Conservation (phyloP, 2,113 vertebrate species). For the Climacteris rufus region DNA sequence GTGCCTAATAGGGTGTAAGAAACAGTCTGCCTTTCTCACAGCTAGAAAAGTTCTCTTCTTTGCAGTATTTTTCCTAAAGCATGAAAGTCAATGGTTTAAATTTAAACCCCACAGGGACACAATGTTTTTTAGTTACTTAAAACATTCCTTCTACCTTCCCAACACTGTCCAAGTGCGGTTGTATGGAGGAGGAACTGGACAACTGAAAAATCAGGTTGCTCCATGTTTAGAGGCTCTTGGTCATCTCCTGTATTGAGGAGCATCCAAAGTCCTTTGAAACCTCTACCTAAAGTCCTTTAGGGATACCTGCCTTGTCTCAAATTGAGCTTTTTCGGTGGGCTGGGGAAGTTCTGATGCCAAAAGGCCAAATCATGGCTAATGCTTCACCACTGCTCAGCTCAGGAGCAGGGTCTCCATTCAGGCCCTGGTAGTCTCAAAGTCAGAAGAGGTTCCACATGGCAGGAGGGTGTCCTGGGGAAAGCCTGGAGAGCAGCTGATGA, state of each 20-base stretch:
- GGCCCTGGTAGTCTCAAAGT: not conserved
- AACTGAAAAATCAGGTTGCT: not conserved
- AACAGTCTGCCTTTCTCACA: not conserved
- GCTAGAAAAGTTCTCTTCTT: not conserved
- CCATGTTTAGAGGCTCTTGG: fast-evolving
- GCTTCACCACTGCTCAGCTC: not conserved
- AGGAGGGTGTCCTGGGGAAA: not conserved
- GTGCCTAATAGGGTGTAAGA: not conserved
- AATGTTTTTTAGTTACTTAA: not conserved
- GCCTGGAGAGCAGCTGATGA: not conserved
- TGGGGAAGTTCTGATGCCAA: not conserved
- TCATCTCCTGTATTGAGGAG: not conserved
- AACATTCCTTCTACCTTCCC: not conserved
- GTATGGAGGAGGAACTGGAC: not conserved
- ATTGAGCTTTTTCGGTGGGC: not conserved
- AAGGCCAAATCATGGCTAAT: not conserved
- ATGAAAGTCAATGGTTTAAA: not conserved
- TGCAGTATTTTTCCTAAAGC: not conserved
- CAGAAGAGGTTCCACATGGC: not conserved
- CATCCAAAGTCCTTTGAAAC: not conserved
- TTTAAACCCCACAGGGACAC: not conserved
- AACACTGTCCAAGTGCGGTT: not conserved
- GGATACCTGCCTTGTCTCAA: not conserved
- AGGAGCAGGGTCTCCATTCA: not conserved
- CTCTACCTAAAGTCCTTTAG: not conserved